Evolutionary conservation across 2,113 vertebrate species (phyloP), one percentile per base, ranked within the genome.

Genomic region (Synchiropus splendidus): DNA sequence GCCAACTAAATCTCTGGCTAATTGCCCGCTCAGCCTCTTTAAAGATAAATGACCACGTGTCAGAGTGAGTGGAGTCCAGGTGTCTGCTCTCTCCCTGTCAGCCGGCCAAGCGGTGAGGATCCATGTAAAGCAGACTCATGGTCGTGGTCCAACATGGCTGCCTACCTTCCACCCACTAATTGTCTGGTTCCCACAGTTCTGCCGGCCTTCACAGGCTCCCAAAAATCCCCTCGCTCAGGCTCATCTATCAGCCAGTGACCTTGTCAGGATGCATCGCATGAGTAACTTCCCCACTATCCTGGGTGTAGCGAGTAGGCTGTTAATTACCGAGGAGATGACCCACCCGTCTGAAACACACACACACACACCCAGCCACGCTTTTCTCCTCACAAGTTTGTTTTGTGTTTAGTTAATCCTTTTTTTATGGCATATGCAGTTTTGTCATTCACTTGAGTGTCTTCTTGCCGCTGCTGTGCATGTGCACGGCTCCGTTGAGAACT

Each of bases 221-320:
- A 73, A 73, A 74, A 74, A 77, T 72, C 74, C 78, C 70, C 78
- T 64, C 36, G 59, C 64, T 67, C 55, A 59, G 67, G 49, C 66
- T 83, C 74, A 74, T 86, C 72, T 81, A 79, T 81, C 74, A 85
- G 60, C 36, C 77, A 75, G 48, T 81, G 73, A 82, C 79, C 82
- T 82, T 85, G 75, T 79, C 73, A 80, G 70, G 51, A 49, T 34
- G 60, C 52, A 51, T 67, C 44, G 54, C 74, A 68, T 75, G 71
- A 83, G 47, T 70, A 71, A 78, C 63, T 76, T 72, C 44, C 39
- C 52, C 18, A 42, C 64, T 72, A 74, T 62, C 49, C 57, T 62
- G 63, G 51, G 66, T 75, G 70, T 60, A 66, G 66, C 32, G 38
- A 72, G 74, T 64, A 54, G 63, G 68, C 64, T 71, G 64, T 77